These are phyloP conservation scores for Drosophila melanica DNA, from an alignment of 1,140 invertebrate species.

Conservation along the genomic window DNA sequence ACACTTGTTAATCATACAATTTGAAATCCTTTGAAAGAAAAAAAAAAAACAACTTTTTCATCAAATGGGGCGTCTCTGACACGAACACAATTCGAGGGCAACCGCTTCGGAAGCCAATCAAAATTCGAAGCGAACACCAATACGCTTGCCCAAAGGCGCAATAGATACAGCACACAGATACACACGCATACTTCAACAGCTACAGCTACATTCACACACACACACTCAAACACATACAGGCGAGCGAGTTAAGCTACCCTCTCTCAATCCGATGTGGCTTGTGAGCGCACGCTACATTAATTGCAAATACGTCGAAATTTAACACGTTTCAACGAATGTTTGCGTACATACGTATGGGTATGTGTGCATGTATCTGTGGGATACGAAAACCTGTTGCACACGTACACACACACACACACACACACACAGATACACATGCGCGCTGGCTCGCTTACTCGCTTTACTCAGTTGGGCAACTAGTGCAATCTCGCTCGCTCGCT, in stretches of 20 bases:
- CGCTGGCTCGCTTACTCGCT: conserved; percentile 14
- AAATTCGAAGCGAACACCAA: conserved; percentile 67
- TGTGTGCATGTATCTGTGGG: conserved; percentile 58
- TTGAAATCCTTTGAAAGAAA: background rate
- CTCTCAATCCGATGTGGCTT: conserved; percentile 57
- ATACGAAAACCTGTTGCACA: conserved; percentile 71
- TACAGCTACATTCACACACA: conserved; percentile 12
- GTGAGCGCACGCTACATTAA: conserved; percentile 56
- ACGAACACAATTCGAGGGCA: conserved; percentile 35
- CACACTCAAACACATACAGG: background rate
- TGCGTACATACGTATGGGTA: background rate
- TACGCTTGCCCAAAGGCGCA: conserved; percentile 26
- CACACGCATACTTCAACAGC: conserved; percentile 34
- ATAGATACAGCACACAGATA: conserved; percentile 37
- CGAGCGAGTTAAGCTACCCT: conserved; percentile 38
- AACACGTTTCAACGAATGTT: conserved; percentile 56
- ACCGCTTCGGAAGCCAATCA: conserved; percentile 75
- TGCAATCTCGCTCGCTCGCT: conserved; percentile 33
- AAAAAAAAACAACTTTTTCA: background rate
- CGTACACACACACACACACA: conserved; percentile 35
- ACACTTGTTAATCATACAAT: background rate
- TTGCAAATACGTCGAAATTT: conserved; percentile 70
- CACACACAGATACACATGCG: conserved; percentile 23
- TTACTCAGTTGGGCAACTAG: background rate
- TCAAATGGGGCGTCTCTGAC: conserved; percentile 41